Evolutionary conservation across 1,140 invertebrate species (phyloP).

Genomic region (Archivesica marissinica): DNA sequence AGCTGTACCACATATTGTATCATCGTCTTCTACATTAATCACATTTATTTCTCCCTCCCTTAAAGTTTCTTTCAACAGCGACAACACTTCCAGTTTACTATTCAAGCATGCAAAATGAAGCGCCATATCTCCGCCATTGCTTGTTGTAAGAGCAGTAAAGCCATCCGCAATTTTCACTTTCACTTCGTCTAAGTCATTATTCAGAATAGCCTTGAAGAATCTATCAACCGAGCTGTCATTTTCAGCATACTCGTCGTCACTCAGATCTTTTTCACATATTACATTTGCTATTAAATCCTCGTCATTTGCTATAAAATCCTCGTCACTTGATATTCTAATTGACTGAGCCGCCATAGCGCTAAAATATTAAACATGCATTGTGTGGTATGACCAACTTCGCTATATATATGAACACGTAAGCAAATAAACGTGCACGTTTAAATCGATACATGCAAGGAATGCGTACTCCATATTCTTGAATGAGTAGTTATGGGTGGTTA

Average conservation of each 20-base stretch:
- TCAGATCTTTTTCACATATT: not conserved
- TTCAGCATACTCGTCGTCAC: not conserved
- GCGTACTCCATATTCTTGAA: no score
- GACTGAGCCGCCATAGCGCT: no score
- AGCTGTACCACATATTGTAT: slow-evolving; percentile 38
- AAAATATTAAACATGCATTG: no score
- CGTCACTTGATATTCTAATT: no score
- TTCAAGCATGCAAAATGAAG: slow-evolving; percentile 35
- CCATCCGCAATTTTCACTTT: not conserved
- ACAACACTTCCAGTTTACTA: slow-evolving; percentile 26
- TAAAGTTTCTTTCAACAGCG: slow-evolving; percentile 15
- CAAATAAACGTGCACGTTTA: no score
- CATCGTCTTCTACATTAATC: slow-evolving; percentile 23
- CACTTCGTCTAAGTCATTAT: slow-evolving; percentile 1
- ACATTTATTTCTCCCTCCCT: slow-evolving; percentile 21
- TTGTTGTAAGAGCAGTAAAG: slow-evolving; percentile 8
- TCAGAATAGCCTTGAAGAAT: not conserved
- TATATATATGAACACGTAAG: no score
- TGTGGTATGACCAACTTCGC: no score
- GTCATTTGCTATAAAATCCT: no score
- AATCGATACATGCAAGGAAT: no score
- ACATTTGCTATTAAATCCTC: no score
- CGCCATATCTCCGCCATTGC: not conserved
- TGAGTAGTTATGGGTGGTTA: no score
- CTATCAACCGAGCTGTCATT: no score